Base-by-base conservation (phyloP, 2,888 invertebrate genomes). In the Chloroclystis v-ata region DNA sequence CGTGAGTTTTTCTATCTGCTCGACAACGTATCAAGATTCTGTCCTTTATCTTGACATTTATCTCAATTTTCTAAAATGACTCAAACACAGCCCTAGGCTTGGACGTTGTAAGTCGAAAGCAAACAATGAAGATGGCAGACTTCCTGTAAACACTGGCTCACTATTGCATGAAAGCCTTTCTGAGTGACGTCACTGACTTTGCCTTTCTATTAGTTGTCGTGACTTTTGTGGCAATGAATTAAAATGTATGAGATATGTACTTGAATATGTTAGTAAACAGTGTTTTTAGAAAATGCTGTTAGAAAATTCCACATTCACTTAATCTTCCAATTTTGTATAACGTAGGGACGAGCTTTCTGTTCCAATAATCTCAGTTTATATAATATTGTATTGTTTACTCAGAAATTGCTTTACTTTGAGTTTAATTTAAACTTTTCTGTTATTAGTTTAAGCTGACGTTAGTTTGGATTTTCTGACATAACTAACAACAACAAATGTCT, bases 131-230 rank as follows among this genome's bases (percentile, higher is more conserved):
- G 29, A 43, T 43, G 41, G 44, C 39, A 54, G 39, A 49, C 52
- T 54, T 57, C 54, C 47, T 53, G 56, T 53, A 52, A 56, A 59
- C 57, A 29, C 35, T 45, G 13, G 43, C 30, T 39, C 32, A 37
- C 37, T 33, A 3, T 38, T 25, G 28, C 37, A 52, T 51, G 50
- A 56, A 55, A 56, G 52, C 49, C 56, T 57, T 60, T 57, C 29
- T 29, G 44, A 49, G 33, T 26, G 26, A 54, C 54, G 51, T 54
- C 52, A 56, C 46, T 38, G 44, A 47, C 42, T 45, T 47, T 48
- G 49, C 50, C 24, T 51, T 37, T 44, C 56, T 56, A 54, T 56
- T 54, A 42, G 51, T 49, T 26, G 46, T 63, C 62, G 62, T 67
- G 66, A 62, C 56, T 46, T 48, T 28, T 41, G 35, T 11, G 13